Conservation (phyloP, 1,140 invertebrate genomes). For the Cataglyphis hispanica region DNA sequence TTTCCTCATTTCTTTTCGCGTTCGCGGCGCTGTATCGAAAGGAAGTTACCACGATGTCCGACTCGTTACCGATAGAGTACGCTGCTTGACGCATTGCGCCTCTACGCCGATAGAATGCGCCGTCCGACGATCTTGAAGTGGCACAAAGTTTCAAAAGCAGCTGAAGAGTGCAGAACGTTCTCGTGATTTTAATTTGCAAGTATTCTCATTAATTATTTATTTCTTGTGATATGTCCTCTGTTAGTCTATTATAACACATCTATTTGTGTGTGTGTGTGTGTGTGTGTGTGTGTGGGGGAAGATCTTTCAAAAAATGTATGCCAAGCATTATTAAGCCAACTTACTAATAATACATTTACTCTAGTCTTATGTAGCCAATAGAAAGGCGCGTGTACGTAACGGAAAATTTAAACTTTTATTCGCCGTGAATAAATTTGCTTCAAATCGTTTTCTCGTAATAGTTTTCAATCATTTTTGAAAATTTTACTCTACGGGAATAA, state of each 20-base stretch:
- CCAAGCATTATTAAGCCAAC: background rate
- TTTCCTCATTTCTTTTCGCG: too few relatives aligned
- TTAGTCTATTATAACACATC: background rate
- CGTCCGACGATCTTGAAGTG: background rate
- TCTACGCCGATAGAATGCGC: conserved; percentile 11
- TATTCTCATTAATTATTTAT: background rate
- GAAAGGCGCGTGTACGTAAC: too few relatives aligned
- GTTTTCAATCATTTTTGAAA: background rate
- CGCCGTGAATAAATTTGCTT: too few relatives aligned
- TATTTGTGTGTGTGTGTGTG: too few relatives aligned
- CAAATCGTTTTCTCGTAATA: background rate
- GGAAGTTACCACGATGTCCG: background rate
- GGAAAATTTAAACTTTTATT: too few relatives aligned
- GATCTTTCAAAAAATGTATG: background rate
- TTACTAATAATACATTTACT: too few relatives aligned
- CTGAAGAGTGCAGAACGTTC: background rate
- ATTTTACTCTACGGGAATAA: background rate
- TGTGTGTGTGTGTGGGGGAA: too few relatives aligned
- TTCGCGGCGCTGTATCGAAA: background rate
- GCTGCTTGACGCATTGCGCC: background rate
- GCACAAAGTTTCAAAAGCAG: background rate
- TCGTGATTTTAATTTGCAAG: background rate
- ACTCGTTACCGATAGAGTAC: background rate
- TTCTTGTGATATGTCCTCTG: too few relatives aligned
- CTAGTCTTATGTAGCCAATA: too few relatives aligned